Percentiles rank a stretch among this genome's conserved stretches.
Evolutionary conservation across 2,888 invertebrate genomes (phyloP).

Genomic region (Polia nebulosa): DNA sequence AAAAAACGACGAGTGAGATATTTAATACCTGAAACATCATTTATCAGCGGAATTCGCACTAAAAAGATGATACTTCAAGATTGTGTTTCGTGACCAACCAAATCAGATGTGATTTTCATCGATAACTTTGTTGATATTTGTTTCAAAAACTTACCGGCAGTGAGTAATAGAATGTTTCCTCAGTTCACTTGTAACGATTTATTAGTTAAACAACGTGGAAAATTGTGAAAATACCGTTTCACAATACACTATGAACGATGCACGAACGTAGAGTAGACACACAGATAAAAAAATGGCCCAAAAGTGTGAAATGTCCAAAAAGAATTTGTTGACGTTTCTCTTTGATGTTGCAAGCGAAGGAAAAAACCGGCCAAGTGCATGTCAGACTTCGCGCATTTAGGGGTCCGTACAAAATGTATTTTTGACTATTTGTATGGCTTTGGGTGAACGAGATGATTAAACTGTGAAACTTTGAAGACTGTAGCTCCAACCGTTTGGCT

Average conservation of each 20-base stretch:
- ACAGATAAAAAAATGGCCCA: constrained; percentile 65
- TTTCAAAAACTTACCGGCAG: constrained; percentile 60
- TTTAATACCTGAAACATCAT: constrained; percentile 23
- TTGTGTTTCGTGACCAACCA: constrained; percentile 36
- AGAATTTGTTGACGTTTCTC: constrained; percentile 50
- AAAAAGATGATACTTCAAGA: constrained; percentile 31
- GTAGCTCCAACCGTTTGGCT: no score
- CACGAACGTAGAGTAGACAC: constrained; percentile 37
- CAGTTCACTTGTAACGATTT: constrained; percentile 53
- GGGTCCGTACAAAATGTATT: no score
- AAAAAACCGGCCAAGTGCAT: no score
- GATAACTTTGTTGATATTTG: constrained; percentile 13
- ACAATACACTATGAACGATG: constrained; percentile 47
- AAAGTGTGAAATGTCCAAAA: constrained; percentile 37
- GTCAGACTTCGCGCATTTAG: no score
- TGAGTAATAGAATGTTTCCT: constrained; percentile 31
- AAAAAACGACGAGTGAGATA: constrained; percentile 22
- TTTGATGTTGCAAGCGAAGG: constrained; percentile 42
- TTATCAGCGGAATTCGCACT: constrained; percentile 29
- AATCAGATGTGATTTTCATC: constrained; percentile 13
- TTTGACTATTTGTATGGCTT: no score
- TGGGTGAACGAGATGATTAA: no score
- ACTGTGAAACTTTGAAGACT: no score
- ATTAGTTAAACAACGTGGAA: constrained; percentile 48
- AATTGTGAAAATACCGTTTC: constrained; percentile 57